Evolutionary conservation across 2,797 vertebrate species (phyloP).

Genomic region (Squalus acanthias): DNA sequence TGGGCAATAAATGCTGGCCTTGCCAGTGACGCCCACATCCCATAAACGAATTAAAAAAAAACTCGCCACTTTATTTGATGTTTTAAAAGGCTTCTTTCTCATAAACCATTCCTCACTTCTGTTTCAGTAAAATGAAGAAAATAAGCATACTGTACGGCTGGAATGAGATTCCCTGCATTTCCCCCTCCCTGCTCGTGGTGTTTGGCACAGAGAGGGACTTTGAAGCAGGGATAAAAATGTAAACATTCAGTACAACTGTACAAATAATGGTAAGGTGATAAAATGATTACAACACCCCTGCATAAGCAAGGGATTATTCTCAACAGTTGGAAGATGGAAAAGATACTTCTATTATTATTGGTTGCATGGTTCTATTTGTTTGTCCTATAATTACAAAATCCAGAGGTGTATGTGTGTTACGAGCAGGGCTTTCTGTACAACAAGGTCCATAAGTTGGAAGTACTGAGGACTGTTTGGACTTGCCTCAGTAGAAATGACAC

Average conservation of each 20-base stretch:
- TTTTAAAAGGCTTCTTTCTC: not conserved
- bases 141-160: not conserved
- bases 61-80: not conserved
- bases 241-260: not conserved
- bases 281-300: not conserved
- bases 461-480: not conserved
- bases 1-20: too few relatives aligned
- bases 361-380: not conserved
- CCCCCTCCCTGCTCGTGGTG: not conserved
- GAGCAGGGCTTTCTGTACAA: not conserved
- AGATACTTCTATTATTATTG: not conserved
- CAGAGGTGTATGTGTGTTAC: not conserved
- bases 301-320: not conserved
- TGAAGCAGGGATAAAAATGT: not conserved
- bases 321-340: not conserved
- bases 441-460: not conserved
- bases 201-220: not conserved
- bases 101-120: not conserved
- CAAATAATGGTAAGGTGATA: not conserved
- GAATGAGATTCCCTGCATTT: not conserved
- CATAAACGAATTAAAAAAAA: too few relatives aligned
- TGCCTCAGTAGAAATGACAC: not conserved
- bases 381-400: not conserved
- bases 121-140: not conserved
- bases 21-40: too few relatives aligned